phyloP scores from a whole-genome alignment of 2,888 invertebrate genomes.

The Sphecodes monilicornis region DNA sequence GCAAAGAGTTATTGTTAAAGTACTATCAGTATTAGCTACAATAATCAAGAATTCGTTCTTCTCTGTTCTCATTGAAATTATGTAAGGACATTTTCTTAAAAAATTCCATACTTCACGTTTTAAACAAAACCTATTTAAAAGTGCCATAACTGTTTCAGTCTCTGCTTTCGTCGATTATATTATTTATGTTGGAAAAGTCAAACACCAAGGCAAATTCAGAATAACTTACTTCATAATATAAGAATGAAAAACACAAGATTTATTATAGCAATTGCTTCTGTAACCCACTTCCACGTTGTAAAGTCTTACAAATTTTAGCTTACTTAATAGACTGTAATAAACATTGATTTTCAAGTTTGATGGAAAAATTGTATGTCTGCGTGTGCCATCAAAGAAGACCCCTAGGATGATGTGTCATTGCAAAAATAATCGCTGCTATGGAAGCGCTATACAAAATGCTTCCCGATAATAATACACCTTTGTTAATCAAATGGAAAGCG shows the following conservation, averaged over 20 bases:
- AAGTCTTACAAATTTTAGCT: background rate
- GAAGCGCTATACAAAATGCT: conserved; percentile 4
- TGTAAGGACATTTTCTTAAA: background rate
- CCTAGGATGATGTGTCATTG: conserved; percentile 18
- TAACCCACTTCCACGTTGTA: background rate
- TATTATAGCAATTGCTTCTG: background rate
- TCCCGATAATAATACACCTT: conserved; percentile 14
- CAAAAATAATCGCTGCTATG: conserved; percentile 39
- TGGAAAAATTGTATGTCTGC: background rate
- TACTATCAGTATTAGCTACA: too few species aligned
- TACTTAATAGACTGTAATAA: background rate
- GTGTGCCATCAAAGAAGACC: background rate
- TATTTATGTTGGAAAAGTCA: background rate
- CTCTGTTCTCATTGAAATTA: background rate
- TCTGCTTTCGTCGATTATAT: too few species aligned
- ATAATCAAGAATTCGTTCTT: background rate
- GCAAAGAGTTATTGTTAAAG: too few species aligned
- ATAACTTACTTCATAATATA: background rate
- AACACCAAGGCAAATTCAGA: background rate
- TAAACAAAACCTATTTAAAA: too few species aligned
- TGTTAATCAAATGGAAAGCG: conserved; percentile 24
- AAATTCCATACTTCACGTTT: too few species aligned
- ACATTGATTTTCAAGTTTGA: background rate
- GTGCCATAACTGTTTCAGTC: too few species aligned
- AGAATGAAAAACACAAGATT: background rate